Base-by-base conservation (phyloP, 1,140 invertebrate genomes). In the Ylistrum balloti region DNA sequence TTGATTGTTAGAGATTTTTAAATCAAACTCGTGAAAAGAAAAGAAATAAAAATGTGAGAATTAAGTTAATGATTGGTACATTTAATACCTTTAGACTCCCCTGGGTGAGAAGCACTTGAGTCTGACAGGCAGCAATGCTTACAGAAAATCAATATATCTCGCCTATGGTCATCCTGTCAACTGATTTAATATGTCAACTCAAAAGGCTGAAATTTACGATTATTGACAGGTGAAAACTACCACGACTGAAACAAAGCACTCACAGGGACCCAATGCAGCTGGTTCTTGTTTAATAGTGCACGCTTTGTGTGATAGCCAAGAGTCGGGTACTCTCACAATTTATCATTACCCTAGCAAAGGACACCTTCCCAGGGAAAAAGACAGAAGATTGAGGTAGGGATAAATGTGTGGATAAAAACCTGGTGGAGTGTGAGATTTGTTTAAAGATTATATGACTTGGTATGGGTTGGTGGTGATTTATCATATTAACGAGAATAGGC, bases 121-220 rank as follows among this genome's bases (percentile, higher is more conserved):
- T 35, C 33, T 87, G 86, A 87, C 86, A 87, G 86, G n/a, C 35
- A 87, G 86, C 35, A 87, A 87, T 56, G 86, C 87, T 90, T 87
- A 90, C 33, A 35, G 28, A 87, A 87, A 90, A 90, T 90, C 89
- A 88, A 90, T 90, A 90, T 33, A 90, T 90, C 89, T 88, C 85
- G 87, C 90, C 87, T 87, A 90, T 90, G 87, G 90, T 90, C 90
- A 90, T 90, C 41, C 74, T 90, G 90, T 90, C 90, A 90, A 88
- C 45, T 35, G 86, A 33, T 48, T 48, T 88, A 88, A 90, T 90
- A 88, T 90, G 90, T 90, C 90, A 90, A 90, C 90, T 90, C 87
- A 86, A 90, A 87, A 90, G 87, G 56, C 86, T 85, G 35, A 88
- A 90, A 86, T 88, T 90, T 90, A 88, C 33, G 56, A 38, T 33